Evolutionary conservation across 2,797 vertebrate species (phyloP).

Genomic region (Mormyrus proboscirostris): DNA sequence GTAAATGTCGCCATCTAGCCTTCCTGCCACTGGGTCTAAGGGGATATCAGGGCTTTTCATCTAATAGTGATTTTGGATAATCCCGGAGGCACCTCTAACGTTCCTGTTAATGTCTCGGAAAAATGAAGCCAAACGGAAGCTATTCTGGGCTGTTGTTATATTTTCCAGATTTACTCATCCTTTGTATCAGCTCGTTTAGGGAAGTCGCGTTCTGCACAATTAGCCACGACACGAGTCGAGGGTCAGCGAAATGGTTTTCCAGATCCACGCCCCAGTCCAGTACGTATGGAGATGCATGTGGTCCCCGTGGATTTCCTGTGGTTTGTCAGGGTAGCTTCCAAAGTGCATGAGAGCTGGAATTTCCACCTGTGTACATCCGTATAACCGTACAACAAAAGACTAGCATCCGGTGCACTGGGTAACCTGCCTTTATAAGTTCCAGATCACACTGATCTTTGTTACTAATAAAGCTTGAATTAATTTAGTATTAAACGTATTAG

Average conservation of each 20-base stretch:
- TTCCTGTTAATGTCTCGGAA: slow-evolving; percentile 22
- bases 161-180: neutral
- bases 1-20: slow-evolving; percentile 16
- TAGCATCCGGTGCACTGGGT: neutral
- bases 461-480: neutral
- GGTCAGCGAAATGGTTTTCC: neutral
- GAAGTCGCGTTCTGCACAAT: slow-evolving; percentile 6
- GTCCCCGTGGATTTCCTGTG: neutral
- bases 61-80: slow-evolving; percentile 18
- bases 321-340: neutral
- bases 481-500: neutral
- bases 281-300: neutral
- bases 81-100: neutral
- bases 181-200: neutral
- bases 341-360: neutral
- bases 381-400: neutral
- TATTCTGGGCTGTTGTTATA: slow-evolving; percentile 21
- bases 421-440: neutral
- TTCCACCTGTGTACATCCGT: neutral
- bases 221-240: neutral
- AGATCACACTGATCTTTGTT: neutral
- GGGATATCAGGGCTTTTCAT: slow-evolving; percentile 16
- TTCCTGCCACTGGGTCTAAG: slow-evolving; percentile 2
- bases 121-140: slow-evolving; percentile 7
- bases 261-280: neutral